Evolutionary conservation across 2,797 vertebrate genomes (phyloP).

Genomic region (Oreochromis mossambicus): DNA sequence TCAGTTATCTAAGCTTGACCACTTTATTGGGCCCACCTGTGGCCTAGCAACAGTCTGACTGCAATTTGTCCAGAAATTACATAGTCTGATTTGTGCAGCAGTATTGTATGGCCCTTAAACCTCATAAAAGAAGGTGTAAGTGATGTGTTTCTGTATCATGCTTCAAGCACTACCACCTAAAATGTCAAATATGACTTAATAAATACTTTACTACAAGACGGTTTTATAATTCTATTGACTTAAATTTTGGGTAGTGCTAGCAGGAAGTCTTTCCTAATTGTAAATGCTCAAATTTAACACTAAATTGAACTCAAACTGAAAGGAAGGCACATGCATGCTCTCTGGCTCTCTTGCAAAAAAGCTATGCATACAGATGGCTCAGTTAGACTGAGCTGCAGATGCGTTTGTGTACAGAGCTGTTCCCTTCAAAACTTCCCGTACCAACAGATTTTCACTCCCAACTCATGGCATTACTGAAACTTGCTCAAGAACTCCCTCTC

Average conservation of each 20-base stretch:
- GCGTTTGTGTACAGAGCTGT: not conserved
- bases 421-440: not conserved
- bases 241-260: rapidly evolving
- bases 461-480: not conserved
- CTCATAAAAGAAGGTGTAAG: not conserved
- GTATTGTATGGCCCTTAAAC: not conserved
- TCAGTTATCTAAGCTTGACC: not conserved
- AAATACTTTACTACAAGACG: not conserved
- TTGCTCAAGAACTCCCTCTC: not conserved
- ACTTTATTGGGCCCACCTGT: not conserved
- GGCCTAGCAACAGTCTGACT: not conserved
- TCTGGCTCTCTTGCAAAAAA: not conserved
- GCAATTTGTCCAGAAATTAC: not conserved
- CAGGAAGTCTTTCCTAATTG: not conserved
- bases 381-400: not conserved
- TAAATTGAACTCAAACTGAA: not conserved
- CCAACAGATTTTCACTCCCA: not conserved
- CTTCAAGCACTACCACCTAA: not conserved
- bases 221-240: not conserved
- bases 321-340: not conserved
- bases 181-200: not conserved
- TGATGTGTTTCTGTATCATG: not conserved
- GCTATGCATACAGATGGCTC: not conserved
- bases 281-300: not conserved
- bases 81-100: rapidly evolving